A percentile compares a stretch with the other conserved stretches of the same genome.
Conservation (phyloP, 2,113 vertebrate species). For the Psettodes erumei region DNA sequence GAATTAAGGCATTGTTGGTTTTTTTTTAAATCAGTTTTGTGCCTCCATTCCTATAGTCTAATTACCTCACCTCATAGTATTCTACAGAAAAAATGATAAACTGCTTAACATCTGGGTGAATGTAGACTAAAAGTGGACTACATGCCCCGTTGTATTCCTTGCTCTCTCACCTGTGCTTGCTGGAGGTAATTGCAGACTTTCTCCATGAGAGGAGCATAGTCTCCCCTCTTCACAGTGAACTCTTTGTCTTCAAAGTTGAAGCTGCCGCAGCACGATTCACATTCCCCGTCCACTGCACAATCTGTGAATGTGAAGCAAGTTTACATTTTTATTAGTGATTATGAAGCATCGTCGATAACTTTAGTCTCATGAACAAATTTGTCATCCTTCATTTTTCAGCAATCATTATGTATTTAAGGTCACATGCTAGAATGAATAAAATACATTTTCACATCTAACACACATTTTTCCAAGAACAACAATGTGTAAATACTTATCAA, state of each 20-base stretch:
- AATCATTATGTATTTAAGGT: not conserved
- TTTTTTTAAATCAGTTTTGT: too few species aligned
- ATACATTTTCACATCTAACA: not conserved
- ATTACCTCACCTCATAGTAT: too few species aligned
- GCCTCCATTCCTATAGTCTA: too few species aligned
- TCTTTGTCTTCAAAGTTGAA: constrained; percentile 85
- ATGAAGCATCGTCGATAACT: not conserved
- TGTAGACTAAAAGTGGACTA: not conserved
- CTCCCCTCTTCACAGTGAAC: constrained; percentile 88
- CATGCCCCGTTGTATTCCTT: not conserved
- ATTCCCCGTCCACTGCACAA: constrained; percentile 79
- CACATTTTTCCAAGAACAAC: not conserved
- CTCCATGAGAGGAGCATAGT: constrained; percentile 88
- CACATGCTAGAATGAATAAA: not conserved
- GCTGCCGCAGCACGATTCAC: constrained; percentile 78
- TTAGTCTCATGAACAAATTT: not conserved
- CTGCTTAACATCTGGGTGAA: not conserved
- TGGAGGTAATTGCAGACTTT: constrained; percentile 86
- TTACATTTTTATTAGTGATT: not conserved
- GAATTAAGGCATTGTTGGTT: too few species aligned
- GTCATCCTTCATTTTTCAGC: not conserved
- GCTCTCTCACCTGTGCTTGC: constrained; percentile 84
- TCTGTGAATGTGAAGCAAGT: too few species aligned
- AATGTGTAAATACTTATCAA: not conserved
- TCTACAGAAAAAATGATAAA: not conserved